Conservation (phyloP, 2,113 vertebrate genomes). For the Takifugu bimaculatus region DNA sequence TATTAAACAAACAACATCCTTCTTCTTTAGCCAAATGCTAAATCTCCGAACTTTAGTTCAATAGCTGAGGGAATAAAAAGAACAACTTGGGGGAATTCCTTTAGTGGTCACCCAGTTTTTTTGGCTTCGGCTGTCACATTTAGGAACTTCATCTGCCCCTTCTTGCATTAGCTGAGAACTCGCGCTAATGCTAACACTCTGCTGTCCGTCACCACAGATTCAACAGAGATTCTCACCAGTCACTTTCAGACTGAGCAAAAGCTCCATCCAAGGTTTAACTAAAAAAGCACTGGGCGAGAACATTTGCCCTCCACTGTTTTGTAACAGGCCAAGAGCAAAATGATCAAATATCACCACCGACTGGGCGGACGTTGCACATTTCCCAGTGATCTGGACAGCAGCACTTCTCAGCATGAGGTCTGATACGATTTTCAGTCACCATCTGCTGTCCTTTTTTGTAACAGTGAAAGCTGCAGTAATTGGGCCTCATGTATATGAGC, state of each 20-base stretch:
- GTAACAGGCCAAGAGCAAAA: slow-evolving; percentile 43
- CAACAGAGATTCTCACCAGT: slow-evolving; percentile 22
- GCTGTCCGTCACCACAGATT: slow-evolving; percentile 46
- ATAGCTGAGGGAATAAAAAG: background rate
- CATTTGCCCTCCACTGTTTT: slow-evolving; percentile 40
- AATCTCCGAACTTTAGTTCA: background rate
- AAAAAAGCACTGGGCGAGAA: background rate
- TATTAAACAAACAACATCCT: no score
- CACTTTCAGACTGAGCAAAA: slow-evolving; percentile 12
- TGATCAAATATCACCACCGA: slow-evolving; percentile 42
- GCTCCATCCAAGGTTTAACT: slow-evolving; percentile 12
- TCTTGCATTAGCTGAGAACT: slow-evolving; percentile 22
- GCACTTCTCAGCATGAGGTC: slow-evolving; percentile 31
- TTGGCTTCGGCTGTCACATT: slow-evolving; percentile 39
- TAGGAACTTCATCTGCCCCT: slow-evolving; percentile 28
- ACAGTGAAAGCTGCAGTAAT: background rate
- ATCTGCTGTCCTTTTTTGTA: slow-evolving; percentile 47
- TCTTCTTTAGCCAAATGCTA: no score
- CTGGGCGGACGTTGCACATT: slow-evolving; percentile 9
- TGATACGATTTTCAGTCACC: slow-evolving; percentile 51
- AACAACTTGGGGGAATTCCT: slow-evolving; percentile 4
- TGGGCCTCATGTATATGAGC: slow-evolving; percentile 35
- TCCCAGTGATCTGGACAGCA: slow-evolving; percentile 5
- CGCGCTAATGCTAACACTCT: slow-evolving; percentile 27
- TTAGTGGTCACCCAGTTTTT: slow-evolving; percentile 26